Evolutionary conservation across 2,797 vertebrate species (phyloP).

Genomic region (Avahi laniger): DNA sequence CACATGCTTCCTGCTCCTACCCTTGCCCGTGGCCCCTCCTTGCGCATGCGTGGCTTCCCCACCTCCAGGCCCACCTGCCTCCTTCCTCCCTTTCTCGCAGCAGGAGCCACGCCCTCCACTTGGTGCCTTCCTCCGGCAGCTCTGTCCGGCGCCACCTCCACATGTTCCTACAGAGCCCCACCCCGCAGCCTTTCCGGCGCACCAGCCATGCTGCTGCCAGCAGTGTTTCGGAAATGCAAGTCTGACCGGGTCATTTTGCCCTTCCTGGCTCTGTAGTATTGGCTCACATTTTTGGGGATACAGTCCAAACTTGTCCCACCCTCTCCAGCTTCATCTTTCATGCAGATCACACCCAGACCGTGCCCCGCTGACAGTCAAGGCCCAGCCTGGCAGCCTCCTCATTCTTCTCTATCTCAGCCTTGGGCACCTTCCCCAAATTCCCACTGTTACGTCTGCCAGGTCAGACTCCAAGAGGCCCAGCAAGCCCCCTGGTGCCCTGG

Average conservation of each 20-base stretch:
- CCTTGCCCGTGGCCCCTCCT: not conserved
- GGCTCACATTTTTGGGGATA: accelerated
- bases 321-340: not conserved
- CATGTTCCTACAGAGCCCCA: accelerated
- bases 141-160: not conserved
- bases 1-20: not conserved
- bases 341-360: not conserved
- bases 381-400: not conserved
- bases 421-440: not conserved
- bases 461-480: not conserved
- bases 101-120: accelerated
- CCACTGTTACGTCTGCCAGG: not conserved
- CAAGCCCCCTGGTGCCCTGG: not conserved
- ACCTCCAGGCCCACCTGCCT: not conserved
- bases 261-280: not conserved
- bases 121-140: accelerated
- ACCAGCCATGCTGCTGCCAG: accelerated
- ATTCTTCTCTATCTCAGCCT: not conserved
- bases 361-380: accelerated
- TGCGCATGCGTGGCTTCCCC: not conserved
- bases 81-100: accelerated
- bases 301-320: no score
- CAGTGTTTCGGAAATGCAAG: not conserved
- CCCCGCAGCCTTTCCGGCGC: not conserved
- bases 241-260: not conserved